Evolutionary conservation across 64 coral and sea anemone species (phyloP).

Genomic region (Dendronephthya gigantea): DNA sequence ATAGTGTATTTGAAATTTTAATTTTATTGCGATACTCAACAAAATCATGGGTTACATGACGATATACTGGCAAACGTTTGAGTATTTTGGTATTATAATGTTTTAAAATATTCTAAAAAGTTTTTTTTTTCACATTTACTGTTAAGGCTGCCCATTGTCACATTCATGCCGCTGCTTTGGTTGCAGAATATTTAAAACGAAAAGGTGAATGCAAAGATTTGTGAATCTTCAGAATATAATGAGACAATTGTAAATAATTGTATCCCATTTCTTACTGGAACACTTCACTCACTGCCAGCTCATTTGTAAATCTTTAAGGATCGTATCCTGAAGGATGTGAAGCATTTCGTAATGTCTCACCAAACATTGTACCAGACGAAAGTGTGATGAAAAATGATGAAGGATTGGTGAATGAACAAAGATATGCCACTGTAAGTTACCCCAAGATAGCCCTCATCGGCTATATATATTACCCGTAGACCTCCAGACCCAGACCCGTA

Average conservation of each 20-base stretch:
- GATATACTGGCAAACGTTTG: too few species aligned
- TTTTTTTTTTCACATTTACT: neutral
- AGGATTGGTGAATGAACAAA: constrained; percentile 72
- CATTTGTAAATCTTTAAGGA: constrained; percentile 23
- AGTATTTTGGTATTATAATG: too few species aligned
- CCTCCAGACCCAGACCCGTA: too few species aligned
- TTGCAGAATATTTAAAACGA: constrained; percentile 89
- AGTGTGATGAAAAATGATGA: constrained; percentile 98
- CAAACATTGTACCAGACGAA: constrained; percentile 83
- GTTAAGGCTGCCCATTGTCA: constrained; percentile 94
- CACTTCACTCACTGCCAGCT: too few species aligned
- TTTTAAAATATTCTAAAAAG: too few species aligned
- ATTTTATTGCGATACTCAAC: neutral
- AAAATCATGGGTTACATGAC: neutral
- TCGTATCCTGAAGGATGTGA: constrained; percentile 67
- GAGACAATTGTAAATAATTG: too few species aligned
- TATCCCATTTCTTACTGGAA: too few species aligned
- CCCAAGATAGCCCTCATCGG: too few species aligned
- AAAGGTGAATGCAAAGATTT: constrained; percentile 39
- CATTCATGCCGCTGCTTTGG: constrained; percentile 82
- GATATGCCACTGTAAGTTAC: constrained; percentile 62
- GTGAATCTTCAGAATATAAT: too few species aligned
- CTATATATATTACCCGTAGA: too few species aligned
- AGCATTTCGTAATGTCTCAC: constrained; percentile 69
- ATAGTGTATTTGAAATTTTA: neutral